Evolutionary conservation across 2,888 invertebrate genomes (phyloP).

Genomic region (Callinectes sapidus): DNA sequence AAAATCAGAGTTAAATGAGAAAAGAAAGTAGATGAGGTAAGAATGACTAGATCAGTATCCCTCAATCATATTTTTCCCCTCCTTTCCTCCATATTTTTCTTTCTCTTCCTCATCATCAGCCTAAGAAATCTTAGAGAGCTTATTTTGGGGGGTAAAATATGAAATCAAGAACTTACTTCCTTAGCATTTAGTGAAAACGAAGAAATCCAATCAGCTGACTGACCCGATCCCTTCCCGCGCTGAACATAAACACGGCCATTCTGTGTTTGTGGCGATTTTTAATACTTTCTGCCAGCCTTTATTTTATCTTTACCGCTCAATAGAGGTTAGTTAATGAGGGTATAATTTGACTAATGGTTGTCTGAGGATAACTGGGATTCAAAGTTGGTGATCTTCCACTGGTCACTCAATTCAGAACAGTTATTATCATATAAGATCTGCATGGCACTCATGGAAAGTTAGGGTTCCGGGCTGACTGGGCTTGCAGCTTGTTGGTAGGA

Average conservation of each 20-base stretch:
- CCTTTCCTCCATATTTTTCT: not conserved
- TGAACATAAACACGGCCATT: not conserved
- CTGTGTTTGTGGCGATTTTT: not conserved
- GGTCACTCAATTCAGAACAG: too few relatives aligned
- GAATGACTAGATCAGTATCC: not conserved
- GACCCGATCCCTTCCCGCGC: conserved; percentile 10
- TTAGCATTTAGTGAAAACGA: not conserved
- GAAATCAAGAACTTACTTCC: not conserved
- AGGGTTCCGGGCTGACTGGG: too few relatives aligned
- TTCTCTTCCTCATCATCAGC: not conserved
- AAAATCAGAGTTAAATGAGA: too few relatives aligned
- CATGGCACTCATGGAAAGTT: too few relatives aligned
- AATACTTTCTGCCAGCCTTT: not conserved
- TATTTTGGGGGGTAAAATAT: not conserved
- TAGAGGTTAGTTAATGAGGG: not conserved
- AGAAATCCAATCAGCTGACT: not conserved
- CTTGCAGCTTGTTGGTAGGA: too few relatives aligned
- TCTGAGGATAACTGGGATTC: too few relatives aligned
- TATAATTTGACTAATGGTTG: not conserved
- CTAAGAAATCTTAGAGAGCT: not conserved
- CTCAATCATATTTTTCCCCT: not conserved
- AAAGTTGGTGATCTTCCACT: too few relatives aligned
- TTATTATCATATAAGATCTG: too few relatives aligned
- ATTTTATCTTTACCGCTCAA: not conserved
- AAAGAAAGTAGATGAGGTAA: too few relatives aligned